Base-by-base conservation (phyloP, 2,113 vertebrate species). In the Lates calcarifer region DNA sequence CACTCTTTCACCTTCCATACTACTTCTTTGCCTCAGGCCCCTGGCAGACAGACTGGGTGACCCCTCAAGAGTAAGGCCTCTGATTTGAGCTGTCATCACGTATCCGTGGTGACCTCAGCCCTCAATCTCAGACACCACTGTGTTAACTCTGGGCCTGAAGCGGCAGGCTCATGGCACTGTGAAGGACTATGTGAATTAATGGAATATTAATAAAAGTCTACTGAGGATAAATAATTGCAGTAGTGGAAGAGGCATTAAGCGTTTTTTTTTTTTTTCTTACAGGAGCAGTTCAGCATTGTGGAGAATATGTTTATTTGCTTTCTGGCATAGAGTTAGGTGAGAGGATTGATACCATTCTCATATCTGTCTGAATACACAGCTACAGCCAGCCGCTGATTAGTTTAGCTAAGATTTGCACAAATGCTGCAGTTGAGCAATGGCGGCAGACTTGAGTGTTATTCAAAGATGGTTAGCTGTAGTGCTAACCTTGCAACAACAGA, bases 11-110 rank as follows among this genome's bases (percentile, higher is more conserved):
- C 74, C 83, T 74, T 71, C 11, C 49, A 37, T 63, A 35, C 82
- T 84, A 83, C 61, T 67, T 17, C 5, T 86, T 81, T 58, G 82
- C 87, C 71, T 51, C 60, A n/a, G 81, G 85, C 68, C 78, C 66
- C 74, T 80, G 86, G 84, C 73, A 87, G 85, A 84, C 84, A 73
- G 76, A 80, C 74, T 11, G 73, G 73, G 88, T 85, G 86, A 90
- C 86, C 84, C 90, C 82, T 82, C 62, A 61, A 67, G 78, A 90
- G 75, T 85, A 74, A 55, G 64, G 83, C 64, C 81, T 47, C 82
- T 88, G 91, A 92, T 87, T 88, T 62, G 56, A 89, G 86, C 90
- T 91, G 92, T 95, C 91, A 83, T 90, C 90, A 49, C 82, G 6
- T 83, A 68, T 78, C 81, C 45, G 13, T 3, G 66, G 79, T 78